Evolutionary conservation across 2,113 vertebrate genomes (phyloP).

Genomic region (Tragulus kanchil): DNA sequence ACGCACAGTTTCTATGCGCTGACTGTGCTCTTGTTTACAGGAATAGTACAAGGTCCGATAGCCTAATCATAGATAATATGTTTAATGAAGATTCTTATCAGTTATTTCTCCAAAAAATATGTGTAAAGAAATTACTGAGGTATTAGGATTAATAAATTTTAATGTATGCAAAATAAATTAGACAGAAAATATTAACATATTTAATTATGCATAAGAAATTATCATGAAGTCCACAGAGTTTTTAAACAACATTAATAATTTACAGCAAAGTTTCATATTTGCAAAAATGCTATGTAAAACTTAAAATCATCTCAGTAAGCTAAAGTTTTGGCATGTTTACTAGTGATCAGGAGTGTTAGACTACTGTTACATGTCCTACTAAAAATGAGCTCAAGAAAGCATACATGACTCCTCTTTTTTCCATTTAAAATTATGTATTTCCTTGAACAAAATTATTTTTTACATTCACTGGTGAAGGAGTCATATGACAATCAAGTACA

Average conservation of each 20-base stretch:
- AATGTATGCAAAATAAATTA: background rate
- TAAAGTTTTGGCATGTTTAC: background rate
- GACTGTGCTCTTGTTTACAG: background rate
- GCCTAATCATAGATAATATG: background rate
- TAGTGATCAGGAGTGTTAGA: background rate
- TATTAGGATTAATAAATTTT: background rate
- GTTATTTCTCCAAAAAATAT: background rate
- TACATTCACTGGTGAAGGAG: conserved; percentile 65
- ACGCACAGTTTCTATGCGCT: background rate
- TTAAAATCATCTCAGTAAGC: conserved; percentile 1
- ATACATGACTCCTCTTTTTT: background rate
- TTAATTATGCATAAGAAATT: conserved; percentile 53
- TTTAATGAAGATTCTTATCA: background rate
- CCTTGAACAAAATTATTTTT: conserved; percentile 42
- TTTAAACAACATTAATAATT: conserved; percentile 50
- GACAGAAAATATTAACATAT: conserved; percentile 55
- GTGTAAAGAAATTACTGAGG: background rate
- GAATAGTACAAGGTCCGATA: background rate
- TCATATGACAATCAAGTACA: conserved; percentile 64
- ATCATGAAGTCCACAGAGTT: background rate
- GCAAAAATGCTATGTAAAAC: background rate
- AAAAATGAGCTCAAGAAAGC: conserved; percentile 15
- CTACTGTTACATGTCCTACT: background rate
- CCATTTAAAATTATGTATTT: conserved; percentile 42
- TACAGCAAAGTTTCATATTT: background rate